Percentiles rank a stretch among this genome's conserved stretches.
phyloP scores from a whole-genome alignment of 2,113 vertebrate genomes.

The Sapayoa aenigma region DNA sequence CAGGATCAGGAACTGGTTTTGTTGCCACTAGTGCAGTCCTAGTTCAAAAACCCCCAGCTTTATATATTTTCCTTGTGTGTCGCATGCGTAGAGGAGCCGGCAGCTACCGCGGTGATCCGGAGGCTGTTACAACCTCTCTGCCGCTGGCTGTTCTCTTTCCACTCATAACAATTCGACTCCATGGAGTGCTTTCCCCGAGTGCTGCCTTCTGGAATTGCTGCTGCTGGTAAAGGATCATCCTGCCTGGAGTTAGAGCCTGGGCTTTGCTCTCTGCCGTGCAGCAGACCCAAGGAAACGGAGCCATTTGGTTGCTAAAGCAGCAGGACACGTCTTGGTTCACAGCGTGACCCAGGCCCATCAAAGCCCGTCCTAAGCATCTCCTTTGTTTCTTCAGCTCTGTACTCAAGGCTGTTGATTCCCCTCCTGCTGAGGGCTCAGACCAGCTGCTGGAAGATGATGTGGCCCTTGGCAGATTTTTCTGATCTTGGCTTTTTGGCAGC shows the following conservation, averaged over 20 bases:
- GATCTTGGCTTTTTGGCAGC: not conserved
- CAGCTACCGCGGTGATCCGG: rapidly evolving
- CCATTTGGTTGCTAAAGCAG: not conserved
- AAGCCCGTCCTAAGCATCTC: not conserved
- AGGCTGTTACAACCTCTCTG: not conserved
- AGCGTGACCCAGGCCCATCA: not conserved
- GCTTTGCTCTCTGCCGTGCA: not conserved
- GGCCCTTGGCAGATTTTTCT: not conserved
- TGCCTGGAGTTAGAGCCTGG: not conserved
- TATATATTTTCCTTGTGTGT: not conserved
- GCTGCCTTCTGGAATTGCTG: not conserved
- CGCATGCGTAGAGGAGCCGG: not conserved
- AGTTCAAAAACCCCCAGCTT: not conserved
- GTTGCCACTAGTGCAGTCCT: not conserved
- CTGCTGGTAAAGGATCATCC: not conserved
- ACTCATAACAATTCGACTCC: not conserved
- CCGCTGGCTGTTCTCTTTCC: not conserved
- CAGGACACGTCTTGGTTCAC: not conserved
- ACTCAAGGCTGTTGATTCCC: not conserved
- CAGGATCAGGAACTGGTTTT: not conserved
- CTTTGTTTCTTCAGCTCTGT: not conserved
- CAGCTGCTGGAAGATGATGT: not conserved
- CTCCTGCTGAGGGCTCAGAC: not conserved
- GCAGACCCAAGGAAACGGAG: not conserved
- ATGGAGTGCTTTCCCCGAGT: rapidly evolving